A percentile compares a stretch with the other conserved stretches of the same genome.
Conservation (phyloP, 1,140 invertebrate species). For the Oscheius sp. region DNA sequence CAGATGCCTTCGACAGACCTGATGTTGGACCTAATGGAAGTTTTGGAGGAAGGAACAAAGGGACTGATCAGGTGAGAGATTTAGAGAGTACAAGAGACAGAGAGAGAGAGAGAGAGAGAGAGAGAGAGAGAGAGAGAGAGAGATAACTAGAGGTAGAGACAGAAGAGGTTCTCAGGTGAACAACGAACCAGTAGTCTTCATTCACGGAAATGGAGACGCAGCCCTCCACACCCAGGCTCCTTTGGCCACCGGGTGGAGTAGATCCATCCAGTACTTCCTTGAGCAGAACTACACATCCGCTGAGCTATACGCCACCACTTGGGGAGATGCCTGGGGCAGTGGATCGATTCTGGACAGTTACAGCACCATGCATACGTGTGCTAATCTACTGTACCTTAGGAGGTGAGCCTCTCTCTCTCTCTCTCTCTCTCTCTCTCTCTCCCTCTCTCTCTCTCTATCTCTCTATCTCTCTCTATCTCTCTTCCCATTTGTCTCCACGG, state of each 20-base stretch:
- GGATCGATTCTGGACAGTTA: constrained; percentile 57
- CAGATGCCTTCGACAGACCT: constrained; percentile 54
- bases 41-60: constrained; percentile 47
- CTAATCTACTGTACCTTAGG: constrained; percentile 53
- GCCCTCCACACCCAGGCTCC: constrained; percentile 60
- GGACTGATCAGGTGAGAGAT: constrained; percentile 18
- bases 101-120: too few relatives aligned
- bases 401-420: too few relatives aligned
- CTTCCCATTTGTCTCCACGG: too few relatives aligned
- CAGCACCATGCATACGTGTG: constrained; percentile 56
- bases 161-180: constrained; percentile 25
- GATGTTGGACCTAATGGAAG: constrained; percentile 60
- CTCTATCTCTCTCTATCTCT: too few relatives aligned
- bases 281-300: constrained; percentile 56
- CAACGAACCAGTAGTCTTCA: constrained; percentile 59
- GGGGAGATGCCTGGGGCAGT: constrained; percentile 61
- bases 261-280: constrained; percentile 58
- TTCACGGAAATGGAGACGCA: constrained; percentile 55
- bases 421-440: too few relatives aligned
- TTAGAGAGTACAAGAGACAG: too few relatives aligned
- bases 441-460: too few relatives aligned
- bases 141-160: constrained; percentile 49
- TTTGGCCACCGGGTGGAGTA: constrained; percentile 44
- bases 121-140: too few relatives aligned
- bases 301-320: constrained; percentile 59